Evolutionary conservation across 2,888 invertebrate genomes (phyloP).

Genomic region (Philaethria dido): DNA sequence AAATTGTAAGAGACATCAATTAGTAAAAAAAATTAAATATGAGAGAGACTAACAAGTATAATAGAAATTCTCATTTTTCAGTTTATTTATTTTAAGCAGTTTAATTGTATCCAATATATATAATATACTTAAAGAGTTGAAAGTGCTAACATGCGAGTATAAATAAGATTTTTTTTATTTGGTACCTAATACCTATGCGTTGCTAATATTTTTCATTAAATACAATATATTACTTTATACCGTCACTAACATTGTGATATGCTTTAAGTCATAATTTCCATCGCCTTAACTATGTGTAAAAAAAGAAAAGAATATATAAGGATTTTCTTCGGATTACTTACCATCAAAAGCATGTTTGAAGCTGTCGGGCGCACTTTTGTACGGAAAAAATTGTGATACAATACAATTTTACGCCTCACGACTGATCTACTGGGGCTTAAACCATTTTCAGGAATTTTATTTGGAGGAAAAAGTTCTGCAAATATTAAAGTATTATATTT

Average conservation of each 20-base stretch:
- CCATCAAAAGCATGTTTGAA: conserved; percentile 92
- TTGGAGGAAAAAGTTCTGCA: conserved; percentile 67
- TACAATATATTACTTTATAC: not conserved
- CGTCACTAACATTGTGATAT: not conserved
- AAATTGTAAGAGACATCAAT: no score
- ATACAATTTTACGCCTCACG: conserved; percentile 88
- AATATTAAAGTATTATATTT: not conserved
- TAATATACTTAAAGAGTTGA: no score
- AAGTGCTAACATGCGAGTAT: no score
- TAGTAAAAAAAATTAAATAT: no score
- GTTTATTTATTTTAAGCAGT: no score
- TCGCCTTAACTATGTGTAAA: not conserved
- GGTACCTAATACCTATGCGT: not conserved
- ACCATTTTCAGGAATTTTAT: conserved; percentile 71
- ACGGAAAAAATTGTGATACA: conserved; percentile 91
- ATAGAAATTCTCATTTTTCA: no score
- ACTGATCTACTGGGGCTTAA: conserved; percentile 83
- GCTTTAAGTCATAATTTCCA: not conserved
- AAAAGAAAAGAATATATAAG: not conserved
- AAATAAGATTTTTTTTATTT: not conserved
- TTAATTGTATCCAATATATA: no score
- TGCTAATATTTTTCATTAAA: not conserved
- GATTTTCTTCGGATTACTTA: conserved; percentile 54
- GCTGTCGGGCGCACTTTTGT: conserved; percentile 89
- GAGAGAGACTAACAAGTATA: no score